Evolutionary conservation across 2,888 invertebrate species (phyloP), one percentile per base, ranked within the genome.

Genomic region (Salticus scenicus): DNA sequence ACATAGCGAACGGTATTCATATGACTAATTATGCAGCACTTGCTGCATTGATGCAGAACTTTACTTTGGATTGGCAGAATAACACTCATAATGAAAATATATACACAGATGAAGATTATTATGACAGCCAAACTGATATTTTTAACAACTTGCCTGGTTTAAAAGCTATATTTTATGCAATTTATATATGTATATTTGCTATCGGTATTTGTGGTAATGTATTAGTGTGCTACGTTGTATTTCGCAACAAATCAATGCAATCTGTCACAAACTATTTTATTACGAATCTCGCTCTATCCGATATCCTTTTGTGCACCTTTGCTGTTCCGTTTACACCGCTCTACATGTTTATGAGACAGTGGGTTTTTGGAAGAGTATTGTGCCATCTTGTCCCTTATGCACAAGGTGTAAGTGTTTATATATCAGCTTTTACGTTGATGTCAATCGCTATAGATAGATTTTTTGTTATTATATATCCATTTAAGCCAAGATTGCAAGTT

Each of bases 261-360:
- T 98, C 98, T 0, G 98, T 99, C 47, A 99, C 99, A 8, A 99
- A 99, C 91, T 94, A 98, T 73, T 99, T 99, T 92, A 99, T 99
- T 90, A 96, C 97, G 63, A 99, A 99, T 91, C 92, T 99, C 89
- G 99, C 98, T 0, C 92, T 98, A 33, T 97, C 98, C 12, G 99
- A 99, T 91, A 96, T 99, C 72, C 92, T 99, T 69, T 93, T 99
- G 88, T 98, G 98, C 91, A 93, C 96, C 17, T 93, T 99, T 85
- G 97, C 98, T 1, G 97, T 99, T 70, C 98, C 99, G 8, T 97
- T 99, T 90, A 99, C 99, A 0, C 98, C 99, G 0, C 92, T 98
- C 0, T 98, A 98, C 91, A 96, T 97, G 0, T 98, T 98, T 90
- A 79, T 87, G 76, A 80, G 84, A 30, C 94, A 95, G 69, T 99